phyloP scores from a whole-genome alignment of 2,888 invertebrate species.

The Chrysomela aeneicollis region DNA sequence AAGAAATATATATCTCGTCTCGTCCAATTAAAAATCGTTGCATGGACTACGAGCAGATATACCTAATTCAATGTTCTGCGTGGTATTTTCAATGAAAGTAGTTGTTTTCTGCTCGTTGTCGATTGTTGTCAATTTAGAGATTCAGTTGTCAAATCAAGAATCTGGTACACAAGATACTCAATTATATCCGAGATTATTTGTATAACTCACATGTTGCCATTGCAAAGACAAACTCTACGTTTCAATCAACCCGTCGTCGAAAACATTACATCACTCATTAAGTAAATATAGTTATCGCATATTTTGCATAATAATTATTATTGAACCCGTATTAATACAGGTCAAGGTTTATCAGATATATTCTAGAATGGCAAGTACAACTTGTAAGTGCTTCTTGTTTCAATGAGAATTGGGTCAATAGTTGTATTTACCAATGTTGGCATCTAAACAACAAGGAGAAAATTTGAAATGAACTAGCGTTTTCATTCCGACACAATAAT shows the following conservation, averaged over 20 bases:
- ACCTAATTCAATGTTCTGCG: no score
- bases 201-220: not conserved
- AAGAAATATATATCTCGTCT: no score
- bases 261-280: constrained; percentile 2
- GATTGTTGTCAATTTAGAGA: no score
- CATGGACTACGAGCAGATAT: no score
- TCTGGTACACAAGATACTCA: no score
- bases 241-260: not conserved
- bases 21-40: no score
- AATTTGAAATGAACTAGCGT: not conserved
- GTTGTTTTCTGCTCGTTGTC: no score
- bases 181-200: not conserved
- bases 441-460: not conserved
- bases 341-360: constrained; percentile 11
- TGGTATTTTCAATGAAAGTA: no score
- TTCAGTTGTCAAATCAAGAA: no score
- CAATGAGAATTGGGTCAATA: not conserved
- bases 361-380: not conserved
- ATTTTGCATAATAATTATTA: constrained; percentile 10
- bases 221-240: not conserved
- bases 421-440: not conserved
- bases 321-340: constrained; percentile 11
- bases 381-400: not conserved
- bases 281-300: constrained; percentile 9
- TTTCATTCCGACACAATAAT: not conserved